Evolutionary conservation across 30 jellyfish, hydroid and myxozoan species (phyloP).

Genomic region (Hydra vulgaris): DNA sequence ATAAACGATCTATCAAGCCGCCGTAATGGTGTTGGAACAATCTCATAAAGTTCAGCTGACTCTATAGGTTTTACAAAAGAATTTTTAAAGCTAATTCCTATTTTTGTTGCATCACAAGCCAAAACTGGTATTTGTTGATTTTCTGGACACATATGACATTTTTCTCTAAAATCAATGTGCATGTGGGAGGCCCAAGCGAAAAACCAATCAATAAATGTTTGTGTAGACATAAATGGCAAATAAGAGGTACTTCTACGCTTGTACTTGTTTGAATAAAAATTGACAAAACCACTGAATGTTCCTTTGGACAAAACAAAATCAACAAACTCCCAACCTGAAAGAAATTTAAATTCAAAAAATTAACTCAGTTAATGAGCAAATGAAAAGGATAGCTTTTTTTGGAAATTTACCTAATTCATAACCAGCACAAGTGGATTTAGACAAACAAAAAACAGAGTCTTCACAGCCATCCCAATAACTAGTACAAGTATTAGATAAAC

Average conservation of each 20-base stretch:
- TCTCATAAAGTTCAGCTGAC: neutral
- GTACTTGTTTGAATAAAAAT: neutral
- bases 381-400: no score
- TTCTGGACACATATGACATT: constrained; percentile 1
- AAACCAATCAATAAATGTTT: constrained; percentile 16
- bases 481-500: neutral
- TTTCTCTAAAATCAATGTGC: constrained; percentile 11
- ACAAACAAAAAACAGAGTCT: neutral
- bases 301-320: constrained; percentile 1
- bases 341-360: no score
- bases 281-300: constrained; percentile 16
- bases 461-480: neutral
- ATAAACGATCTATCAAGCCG: neutral
- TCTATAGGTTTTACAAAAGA: constrained; percentile 8
- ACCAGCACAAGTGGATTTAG: constrained; percentile 6
- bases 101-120: constrained; percentile 19
- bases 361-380: no score
- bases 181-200: constrained; percentile 20
- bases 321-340: constrained; percentile 21
- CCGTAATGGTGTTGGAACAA: neutral
- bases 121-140: neutral
- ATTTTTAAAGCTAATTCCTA: constrained; percentile 6
- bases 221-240: neutral
- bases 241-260: neutral
- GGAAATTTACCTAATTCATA: neutral